Percentiles rank a stretch among this genome's conserved stretches.
These are phyloP conservation scores for Platichthys stellatus DNA, from an alignment of 2,113 vertebrate species.

Conservation along the genomic window DNA sequence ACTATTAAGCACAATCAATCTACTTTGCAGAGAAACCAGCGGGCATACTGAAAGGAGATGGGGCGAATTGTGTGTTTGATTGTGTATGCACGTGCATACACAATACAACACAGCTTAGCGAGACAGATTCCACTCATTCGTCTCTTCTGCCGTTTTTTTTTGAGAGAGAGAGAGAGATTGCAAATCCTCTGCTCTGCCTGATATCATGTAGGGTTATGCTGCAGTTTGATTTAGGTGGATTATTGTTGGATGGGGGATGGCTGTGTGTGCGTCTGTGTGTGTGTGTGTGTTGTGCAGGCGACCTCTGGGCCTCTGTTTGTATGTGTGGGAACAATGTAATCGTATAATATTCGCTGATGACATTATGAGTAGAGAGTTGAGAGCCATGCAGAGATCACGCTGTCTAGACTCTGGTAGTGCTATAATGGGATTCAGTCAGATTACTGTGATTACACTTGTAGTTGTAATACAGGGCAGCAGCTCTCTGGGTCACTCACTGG, in stretches of 20 bases:
- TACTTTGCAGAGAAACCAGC: constrained; percentile 39
- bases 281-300: constrained; percentile 2
- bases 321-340: constrained; percentile 29
- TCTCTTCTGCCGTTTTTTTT: constrained; percentile 44
- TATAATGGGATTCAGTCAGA: constrained; percentile 88
- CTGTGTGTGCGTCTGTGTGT: constrained; percentile 26
- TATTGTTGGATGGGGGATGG: constrained; percentile 46
- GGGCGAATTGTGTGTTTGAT: too few species aligned
- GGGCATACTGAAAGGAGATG: constrained; percentile 1
- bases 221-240: constrained; percentile 66
- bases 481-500: constrained; percentile 49
- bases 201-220: constrained; percentile 39
- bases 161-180: constrained; percentile 13
- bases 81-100: constrained; percentile 12
- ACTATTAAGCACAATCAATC: constrained; percentile 60
- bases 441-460: constrained; percentile 81
- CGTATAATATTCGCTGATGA: constrained; percentile 40
- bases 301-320: constrained; percentile 29
- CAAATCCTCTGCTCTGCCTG: constrained; percentile 61
- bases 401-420: constrained; percentile 83
- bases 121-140: constrained; percentile 48
- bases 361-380: constrained; percentile 44
- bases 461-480: constrained; percentile 61
- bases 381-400: constrained; percentile 74
- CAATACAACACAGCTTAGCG: constrained; percentile 56